Evolutionary conservation across 2,113 vertebrate genomes (phyloP).

Genomic region (Dromaius novaehollandiae): DNA sequence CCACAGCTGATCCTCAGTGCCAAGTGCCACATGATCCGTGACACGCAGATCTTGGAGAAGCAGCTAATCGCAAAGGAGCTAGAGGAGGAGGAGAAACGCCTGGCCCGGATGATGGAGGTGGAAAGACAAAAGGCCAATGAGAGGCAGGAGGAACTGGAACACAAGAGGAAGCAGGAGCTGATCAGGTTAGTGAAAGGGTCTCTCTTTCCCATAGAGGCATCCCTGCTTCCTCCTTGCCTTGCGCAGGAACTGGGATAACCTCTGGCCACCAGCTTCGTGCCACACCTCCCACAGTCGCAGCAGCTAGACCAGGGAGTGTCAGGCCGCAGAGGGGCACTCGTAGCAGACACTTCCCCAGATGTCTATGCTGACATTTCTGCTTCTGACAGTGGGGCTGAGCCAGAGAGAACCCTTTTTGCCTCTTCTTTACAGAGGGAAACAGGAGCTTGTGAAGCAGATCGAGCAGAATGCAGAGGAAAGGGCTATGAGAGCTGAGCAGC

Average conservation of each 20-base stretch:
- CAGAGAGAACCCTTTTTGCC: not conserved
- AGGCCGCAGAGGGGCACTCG: not conserved
- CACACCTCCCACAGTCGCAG: no score
- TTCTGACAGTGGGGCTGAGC: not conserved
- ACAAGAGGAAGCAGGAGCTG: constrained; percentile 77
- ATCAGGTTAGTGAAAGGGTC: constrained; percentile 59
- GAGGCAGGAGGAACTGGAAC: constrained; percentile 77
- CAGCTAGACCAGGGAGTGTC: accelerated
- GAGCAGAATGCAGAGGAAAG: constrained; percentile 75
- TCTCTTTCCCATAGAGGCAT: accelerated
- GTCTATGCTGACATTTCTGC: accelerated
- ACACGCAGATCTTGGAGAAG: constrained; percentile 88
- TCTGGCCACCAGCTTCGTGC: accelerated
- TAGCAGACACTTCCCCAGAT: accelerated
- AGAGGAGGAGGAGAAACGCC: constrained; percentile 81
- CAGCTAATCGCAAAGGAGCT: constrained; percentile 78
- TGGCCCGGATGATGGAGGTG: constrained; percentile 89
- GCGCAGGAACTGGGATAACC: no score
- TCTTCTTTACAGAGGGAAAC: constrained; percentile 76
- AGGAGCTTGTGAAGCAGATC: constrained; percentile 84
- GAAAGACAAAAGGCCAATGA: constrained; percentile 79
- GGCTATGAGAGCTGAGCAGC: constrained; percentile 73
- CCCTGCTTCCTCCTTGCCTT: not conserved
- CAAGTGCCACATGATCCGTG: constrained; percentile 88
- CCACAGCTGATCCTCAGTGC: constrained; percentile 83